These are phyloP conservation scores for Antidorcas marsupialis DNA, from an alignment of 2,113 vertebrate genomes.

Conservation along the genomic window DNA sequence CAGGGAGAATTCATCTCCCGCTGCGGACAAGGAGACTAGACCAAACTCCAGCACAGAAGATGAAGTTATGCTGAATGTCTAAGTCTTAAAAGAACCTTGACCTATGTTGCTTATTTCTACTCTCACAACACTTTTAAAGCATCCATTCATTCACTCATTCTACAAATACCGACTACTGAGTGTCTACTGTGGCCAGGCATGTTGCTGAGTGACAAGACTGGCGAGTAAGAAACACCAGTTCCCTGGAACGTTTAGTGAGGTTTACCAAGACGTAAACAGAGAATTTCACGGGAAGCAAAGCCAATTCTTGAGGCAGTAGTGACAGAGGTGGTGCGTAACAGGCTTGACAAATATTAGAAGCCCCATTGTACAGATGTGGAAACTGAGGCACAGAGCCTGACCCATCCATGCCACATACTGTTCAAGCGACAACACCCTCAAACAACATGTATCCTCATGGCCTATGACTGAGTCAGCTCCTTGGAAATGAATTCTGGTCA, in stretches of 20 bases:
- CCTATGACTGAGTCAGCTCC: neutral
- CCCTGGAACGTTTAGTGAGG: neutral
- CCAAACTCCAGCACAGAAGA: neutral
- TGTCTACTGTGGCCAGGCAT: fast-evolving
- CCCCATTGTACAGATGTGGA: neutral
- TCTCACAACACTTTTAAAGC: neutral
- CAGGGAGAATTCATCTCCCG: neutral
- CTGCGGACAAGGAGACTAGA: neutral
- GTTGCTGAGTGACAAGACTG: neutral
- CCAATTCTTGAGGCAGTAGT: neutral
- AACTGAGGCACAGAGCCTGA: neutral
- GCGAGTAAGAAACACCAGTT: neutral
- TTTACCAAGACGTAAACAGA: neutral
- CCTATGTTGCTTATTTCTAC: neutral
- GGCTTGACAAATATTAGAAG: neutral
- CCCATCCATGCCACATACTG: neutral
- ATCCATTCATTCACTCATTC: neutral
- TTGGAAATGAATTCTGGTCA: neutral
- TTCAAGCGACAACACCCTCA: neutral
- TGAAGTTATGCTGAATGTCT: neutral
- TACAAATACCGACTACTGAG: neutral
- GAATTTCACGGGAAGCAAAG: neutral
- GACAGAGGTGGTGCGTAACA: neutral
- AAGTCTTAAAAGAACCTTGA: neutral
- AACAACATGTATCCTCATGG: fast-evolving